Percentiles rank a stretch among this genome's conserved stretches.
These are phyloP conservation scores for Platanista minor DNA, from an alignment of 2,113 vertebrate genomes.

Conservation along the genomic window DNA sequence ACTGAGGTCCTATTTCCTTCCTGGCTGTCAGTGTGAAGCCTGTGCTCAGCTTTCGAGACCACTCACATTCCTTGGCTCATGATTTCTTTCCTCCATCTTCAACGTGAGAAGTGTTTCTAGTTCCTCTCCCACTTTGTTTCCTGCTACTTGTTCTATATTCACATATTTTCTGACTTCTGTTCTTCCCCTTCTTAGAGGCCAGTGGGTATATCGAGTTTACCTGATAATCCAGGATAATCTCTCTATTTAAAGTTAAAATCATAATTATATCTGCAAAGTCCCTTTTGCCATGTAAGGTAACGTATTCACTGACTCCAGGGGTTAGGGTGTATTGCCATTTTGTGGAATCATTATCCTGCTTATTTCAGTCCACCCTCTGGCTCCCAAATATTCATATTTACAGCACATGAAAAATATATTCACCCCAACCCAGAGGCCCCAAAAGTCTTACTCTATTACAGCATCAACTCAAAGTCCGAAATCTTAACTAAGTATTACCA, in stretches of 20 bases:
- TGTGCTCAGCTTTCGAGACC: neutral
- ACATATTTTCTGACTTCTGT: neutral
- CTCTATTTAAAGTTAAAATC: neutral
- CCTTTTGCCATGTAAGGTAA: neutral
- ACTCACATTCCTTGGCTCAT: neutral
- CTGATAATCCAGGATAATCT: neutral
- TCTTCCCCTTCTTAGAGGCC: neutral
- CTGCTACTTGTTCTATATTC: neutral
- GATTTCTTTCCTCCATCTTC: neutral
- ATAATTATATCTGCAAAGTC: neutral
- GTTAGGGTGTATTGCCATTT: neutral
- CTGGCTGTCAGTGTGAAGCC: neutral
- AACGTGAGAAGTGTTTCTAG: neutral
- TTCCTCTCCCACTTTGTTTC: neutral
- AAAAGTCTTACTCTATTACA: neutral
- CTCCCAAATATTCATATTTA: neutral
- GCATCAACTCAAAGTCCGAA: neutral
- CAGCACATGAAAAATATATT: neutral
- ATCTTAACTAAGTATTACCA: neutral
- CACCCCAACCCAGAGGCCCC: neutral
- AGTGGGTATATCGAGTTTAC: neutral
- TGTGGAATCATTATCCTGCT: neutral
- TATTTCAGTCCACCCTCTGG: neutral
- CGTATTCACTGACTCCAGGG: neutral
- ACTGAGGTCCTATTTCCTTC: neutral